phyloP scores from a whole-genome alignment of 2,113 vertebrate species.

The Mionectes macconnelli region DNA sequence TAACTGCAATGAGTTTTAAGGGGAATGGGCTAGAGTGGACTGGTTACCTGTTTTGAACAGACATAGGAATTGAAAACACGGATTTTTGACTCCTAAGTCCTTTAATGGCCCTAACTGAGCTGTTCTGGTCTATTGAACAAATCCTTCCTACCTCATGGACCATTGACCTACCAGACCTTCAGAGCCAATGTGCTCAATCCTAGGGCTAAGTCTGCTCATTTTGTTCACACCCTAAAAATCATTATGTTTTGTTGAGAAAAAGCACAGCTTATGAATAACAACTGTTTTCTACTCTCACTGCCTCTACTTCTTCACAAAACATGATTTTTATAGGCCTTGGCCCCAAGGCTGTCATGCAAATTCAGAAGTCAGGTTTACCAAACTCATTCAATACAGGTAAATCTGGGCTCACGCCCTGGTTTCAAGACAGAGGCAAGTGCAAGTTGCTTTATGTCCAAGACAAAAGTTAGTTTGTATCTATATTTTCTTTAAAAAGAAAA shows the following conservation, averaged over 20 bases:
- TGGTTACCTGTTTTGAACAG: not conserved
- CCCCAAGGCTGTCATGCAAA: not conserved
- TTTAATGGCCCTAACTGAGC: not conserved
- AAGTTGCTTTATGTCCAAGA: not conserved
- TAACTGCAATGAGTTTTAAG: not conserved
- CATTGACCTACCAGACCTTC: not conserved
- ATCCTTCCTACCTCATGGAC: slow-evolving; percentile 6
- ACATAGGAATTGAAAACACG: not conserved
- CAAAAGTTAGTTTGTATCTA: not conserved
- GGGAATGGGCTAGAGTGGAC: not conserved
- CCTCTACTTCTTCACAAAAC: not conserved
- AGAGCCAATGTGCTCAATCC: not conserved
- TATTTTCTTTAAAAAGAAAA: not conserved
- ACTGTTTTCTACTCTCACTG: not conserved
- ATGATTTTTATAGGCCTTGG: not conserved
- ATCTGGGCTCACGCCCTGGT: not conserved
- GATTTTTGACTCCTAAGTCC: not conserved
- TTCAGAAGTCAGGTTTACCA: not conserved
- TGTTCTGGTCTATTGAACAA: slow-evolving; percentile 1
- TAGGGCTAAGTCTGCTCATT: not conserved
- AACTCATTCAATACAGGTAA: not conserved
- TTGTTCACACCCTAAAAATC: not conserved
- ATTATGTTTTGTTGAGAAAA: not conserved
- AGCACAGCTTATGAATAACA: not conserved
- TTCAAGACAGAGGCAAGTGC: not conserved